Conservation (phyloP, 2,797 vertebrate species). For the Neosilurus hyrtlii region DNA sequence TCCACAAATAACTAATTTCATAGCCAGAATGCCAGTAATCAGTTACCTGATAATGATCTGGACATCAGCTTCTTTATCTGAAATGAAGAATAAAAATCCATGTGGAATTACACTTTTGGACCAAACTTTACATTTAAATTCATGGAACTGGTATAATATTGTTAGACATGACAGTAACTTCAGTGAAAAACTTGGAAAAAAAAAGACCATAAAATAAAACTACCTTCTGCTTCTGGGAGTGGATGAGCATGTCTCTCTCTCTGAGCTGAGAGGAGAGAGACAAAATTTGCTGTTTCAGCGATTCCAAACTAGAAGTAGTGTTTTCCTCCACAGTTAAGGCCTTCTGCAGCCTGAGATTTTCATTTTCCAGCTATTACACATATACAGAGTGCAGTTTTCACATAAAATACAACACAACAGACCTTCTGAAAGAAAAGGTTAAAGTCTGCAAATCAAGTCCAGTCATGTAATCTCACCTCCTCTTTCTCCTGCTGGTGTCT, state of each 20-base stretch:
- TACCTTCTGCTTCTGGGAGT: slow-evolving; percentile 67
- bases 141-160: background rate
- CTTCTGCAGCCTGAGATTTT: slow-evolving; percentile 59
- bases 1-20: background rate
- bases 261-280: slow-evolving; percentile 55
- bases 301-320: slow-evolving; percentile 51
- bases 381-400: slow-evolving; percentile 21
- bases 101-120: background rate
- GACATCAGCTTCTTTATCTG: slow-evolving; percentile 68
- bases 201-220: background rate
- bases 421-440: background rate
- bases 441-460: background rate
- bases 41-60: slow-evolving; percentile 66
- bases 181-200: too few species aligned
- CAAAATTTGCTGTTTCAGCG: slow-evolving; percentile 55
- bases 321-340: slow-evolving; percentile 62
- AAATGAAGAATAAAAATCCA: slow-evolving; percentile 43
- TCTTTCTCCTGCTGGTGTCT: slow-evolving; percentile 58
- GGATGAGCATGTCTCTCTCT: slow-evolving; percentile 60
- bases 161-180: background rate
- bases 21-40: background rate
- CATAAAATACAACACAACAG: background rate
- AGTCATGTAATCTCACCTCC: slow-evolving; percentile 56
- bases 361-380: slow-evolving; percentile 60
- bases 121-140: background rate